These are phyloP conservation scores for Leucoraja ocellata DNA, from an alignment of 2,797 vertebrate species.

Conservation along the genomic window DNA sequence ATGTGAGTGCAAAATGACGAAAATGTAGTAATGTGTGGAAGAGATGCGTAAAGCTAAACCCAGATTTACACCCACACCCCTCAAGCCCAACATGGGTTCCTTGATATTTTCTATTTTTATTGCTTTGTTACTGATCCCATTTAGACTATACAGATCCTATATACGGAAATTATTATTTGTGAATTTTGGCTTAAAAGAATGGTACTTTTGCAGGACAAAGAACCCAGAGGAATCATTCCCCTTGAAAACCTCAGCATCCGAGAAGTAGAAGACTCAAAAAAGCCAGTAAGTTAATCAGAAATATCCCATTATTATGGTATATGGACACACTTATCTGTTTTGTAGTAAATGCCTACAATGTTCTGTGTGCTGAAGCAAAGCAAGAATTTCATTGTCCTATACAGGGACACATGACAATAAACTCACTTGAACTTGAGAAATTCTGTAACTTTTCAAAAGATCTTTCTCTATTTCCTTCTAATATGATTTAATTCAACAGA, in stretches of 20 bases:
- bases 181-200: conserved; percentile 1
- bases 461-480: neutral
- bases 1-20: neutral
- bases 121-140: neutral
- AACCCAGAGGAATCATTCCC: conserved; percentile 91
- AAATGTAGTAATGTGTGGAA: neutral
- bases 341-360: no score
- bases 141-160: neutral
- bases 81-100: no score
- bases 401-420: no score
- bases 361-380: no score
- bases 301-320: neutral
- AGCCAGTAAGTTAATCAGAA: conserved; percentile 66
- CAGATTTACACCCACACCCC: neutral
- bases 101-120: neutral
- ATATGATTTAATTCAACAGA: neutral
- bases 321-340: no score
- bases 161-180: neutral
- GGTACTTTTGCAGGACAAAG: conserved; percentile 72
- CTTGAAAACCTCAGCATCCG: conserved; percentile 91
- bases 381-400: no score
- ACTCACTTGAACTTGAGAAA: no score
- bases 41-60: neutral
- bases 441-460: neutral
- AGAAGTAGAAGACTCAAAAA: conserved; percentile 92